A percentile compares a stretch with the other conserved stretches of the same genome.
Conservation (phyloP, 2,888 invertebrate species). For the Erpobdella octoculata region DNA sequence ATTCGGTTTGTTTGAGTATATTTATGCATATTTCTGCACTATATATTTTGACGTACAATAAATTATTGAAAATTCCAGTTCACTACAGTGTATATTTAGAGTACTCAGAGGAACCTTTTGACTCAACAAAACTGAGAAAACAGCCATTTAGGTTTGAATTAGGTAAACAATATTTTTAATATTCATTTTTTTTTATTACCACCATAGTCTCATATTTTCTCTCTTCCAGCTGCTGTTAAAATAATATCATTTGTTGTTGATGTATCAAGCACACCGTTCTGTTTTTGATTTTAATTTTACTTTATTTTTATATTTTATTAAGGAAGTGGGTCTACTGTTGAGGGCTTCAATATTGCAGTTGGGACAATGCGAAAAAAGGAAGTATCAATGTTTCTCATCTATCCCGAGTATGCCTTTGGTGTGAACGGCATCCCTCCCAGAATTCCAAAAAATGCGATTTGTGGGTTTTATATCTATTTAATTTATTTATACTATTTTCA, state of each 20-base stretch:
- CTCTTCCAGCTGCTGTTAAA: too few relatives aligned
- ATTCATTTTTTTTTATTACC: too few relatives aligned
- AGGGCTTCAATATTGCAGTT: conserved; percentile 37
- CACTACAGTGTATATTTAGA: conserved; percentile 68
- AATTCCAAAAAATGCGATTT: conserved; percentile 59
- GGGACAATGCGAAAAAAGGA: conserved; percentile 70
- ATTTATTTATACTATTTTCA: background rate
- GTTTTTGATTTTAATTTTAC: background rate
- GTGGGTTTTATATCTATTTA: background rate
- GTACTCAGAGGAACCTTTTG: conserved; percentile 65
- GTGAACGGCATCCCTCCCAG: conserved; percentile 69
- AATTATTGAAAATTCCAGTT: conserved; percentile 44
- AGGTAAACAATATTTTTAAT: too few relatives aligned
- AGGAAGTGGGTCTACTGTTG: conserved; percentile 19
- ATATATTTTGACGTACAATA: too few relatives aligned
- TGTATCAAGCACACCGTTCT: conserved; percentile 15
- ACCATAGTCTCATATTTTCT: background rate
- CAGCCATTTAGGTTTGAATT: conserved; percentile 44
- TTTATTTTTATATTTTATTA: background rate
- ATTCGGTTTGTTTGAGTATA: too few relatives aligned
- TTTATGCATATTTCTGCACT: too few relatives aligned
- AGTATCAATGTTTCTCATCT: conserved; percentile 65
- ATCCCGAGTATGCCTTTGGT: conserved; percentile 68
- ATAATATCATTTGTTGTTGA: background rate
- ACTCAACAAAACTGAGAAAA: conserved; percentile 51